A percentile compares a stretch with the other conserved stretches of the same genome.
Evolutionary conservation across 2,113 vertebrate species (phyloP).

Genomic region (Ginglymostoma cirratum): DNA sequence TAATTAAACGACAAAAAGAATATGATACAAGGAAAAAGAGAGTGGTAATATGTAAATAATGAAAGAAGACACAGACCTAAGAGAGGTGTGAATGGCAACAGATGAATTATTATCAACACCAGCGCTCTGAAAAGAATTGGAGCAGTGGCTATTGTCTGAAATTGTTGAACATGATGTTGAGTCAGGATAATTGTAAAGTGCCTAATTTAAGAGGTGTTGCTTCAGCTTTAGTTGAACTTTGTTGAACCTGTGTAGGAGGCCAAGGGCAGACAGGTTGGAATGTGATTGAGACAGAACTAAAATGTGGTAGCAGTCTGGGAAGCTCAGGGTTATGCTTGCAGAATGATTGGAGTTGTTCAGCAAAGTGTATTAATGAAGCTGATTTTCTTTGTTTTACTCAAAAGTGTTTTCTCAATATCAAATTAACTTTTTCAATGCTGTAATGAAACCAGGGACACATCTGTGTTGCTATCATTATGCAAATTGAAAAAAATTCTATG

Average conservation of each 20-base stretch:
- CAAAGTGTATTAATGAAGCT: not conserved
- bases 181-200: not conserved
- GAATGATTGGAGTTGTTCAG: not conserved
- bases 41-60: not conserved
- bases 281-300: not conserved
- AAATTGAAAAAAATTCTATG: not conserved
- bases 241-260: not conserved
- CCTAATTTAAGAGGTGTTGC: not conserved
- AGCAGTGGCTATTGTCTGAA: not conserved
- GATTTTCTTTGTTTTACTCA: not conserved
- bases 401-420: not conserved
- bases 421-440: not conserved
- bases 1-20: not conserved
- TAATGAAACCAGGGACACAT: not conserved
- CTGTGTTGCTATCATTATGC: not conserved
- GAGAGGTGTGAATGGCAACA: not conserved
- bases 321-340: not conserved
- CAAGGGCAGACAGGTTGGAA: not conserved
- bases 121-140: not conserved
- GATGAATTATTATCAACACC: not conserved
- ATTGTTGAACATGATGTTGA: not conserved
- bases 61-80: not conserved
- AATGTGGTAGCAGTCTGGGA: not conserved
- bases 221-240: not conserved
- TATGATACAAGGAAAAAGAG: not conserved